phyloP scores from a whole-genome alignment of 1,140 invertebrate species.

The Leptopilina boulardi region DNA sequence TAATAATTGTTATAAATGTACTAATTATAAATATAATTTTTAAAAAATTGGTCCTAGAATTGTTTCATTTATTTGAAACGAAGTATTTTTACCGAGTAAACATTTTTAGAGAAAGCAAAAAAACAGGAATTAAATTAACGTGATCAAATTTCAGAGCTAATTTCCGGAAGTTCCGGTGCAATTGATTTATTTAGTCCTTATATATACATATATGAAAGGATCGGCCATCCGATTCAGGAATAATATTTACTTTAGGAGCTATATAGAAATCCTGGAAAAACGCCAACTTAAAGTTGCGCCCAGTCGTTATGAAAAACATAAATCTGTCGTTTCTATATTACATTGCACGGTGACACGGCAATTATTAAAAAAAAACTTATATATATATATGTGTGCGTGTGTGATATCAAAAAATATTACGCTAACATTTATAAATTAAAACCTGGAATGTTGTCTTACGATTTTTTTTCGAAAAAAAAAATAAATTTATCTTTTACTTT shows the following conservation, averaged over 20 bases:
- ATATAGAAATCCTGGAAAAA: constrained; percentile 41
- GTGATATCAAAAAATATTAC: neutral
- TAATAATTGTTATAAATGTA: too few relatives aligned
- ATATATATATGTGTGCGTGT: too few relatives aligned
- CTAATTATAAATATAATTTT: too few relatives aligned
- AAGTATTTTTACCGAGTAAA: too few relatives aligned
- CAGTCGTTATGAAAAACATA: constrained; percentile 30
- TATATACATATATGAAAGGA: too few relatives aligned
- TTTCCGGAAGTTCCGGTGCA: constrained; percentile 14
- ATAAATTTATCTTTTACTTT: neutral
- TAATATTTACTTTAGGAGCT: constrained; percentile 41
- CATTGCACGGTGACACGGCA: constrained; percentile 15
- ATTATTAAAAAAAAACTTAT: constrained; percentile 11
- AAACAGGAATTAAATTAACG: too few relatives aligned
- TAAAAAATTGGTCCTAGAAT: too few relatives aligned
- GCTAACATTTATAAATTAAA: neutral
- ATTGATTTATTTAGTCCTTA: constrained; percentile 1
- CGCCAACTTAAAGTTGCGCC: constrained; percentile 35
- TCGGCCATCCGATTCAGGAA: constrained; percentile 33
- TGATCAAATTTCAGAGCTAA: neutral
- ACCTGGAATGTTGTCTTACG: neutral
- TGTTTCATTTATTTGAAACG: too few relatives aligned
- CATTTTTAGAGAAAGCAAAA: too few relatives aligned
- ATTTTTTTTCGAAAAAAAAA: too few relatives aligned
- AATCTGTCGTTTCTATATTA: constrained; percentile 28